Evolutionary conservation across 2,888 invertebrate species (phyloP).

Genomic region (Laothoe populi): DNA sequence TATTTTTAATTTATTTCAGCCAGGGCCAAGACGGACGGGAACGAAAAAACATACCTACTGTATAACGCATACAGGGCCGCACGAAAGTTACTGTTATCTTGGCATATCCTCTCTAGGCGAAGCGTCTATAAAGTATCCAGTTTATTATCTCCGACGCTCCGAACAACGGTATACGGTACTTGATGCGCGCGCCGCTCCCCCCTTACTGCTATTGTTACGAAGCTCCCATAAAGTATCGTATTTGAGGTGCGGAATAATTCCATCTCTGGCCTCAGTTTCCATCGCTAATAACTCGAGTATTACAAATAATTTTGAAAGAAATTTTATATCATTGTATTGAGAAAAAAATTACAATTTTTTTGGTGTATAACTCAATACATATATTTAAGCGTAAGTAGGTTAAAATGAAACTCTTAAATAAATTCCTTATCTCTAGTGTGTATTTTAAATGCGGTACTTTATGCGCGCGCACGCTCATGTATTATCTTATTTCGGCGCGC

Average conservation of each 20-base stretch:
- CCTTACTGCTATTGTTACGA: slow-evolving; percentile 85
- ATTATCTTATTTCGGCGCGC: slow-evolving; percentile 62
- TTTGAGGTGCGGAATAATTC: slow-evolving; percentile 70
- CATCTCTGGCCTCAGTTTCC: slow-evolving; percentile 73
- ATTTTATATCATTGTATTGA: slow-evolving; percentile 49
- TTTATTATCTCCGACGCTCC: slow-evolving; percentile 70
- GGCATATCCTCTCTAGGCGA: slow-evolving; percentile 85
- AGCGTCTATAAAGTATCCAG: slow-evolving; percentile 74
- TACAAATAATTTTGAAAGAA: not conserved
- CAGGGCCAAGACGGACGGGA: slow-evolving; percentile 65
- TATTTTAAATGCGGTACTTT: slow-evolving; percentile 83
- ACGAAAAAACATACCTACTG: slow-evolving; percentile 70
- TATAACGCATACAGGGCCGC: slow-evolving; percentile 72
- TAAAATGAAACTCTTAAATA: slow-evolving; percentile 60
- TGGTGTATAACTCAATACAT: slow-evolving; percentile 44
- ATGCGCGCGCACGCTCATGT: slow-evolving; percentile 75
- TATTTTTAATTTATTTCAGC: slow-evolving; percentile 60
- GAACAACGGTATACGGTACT: slow-evolving; percentile 69
- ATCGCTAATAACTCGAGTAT: slow-evolving; percentile 52
- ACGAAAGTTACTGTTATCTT: slow-evolving; percentile 86
- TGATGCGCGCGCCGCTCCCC: slow-evolving; percentile 79
- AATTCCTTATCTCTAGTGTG: slow-evolving; percentile 82
- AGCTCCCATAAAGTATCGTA: slow-evolving; percentile 72
- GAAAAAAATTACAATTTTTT: slow-evolving; percentile 73
- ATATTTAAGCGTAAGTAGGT: slow-evolving; percentile 31